Base-by-base conservation (phyloP, 1,140 invertebrate genomes). In the Dolichoris vasculosae region DNA sequence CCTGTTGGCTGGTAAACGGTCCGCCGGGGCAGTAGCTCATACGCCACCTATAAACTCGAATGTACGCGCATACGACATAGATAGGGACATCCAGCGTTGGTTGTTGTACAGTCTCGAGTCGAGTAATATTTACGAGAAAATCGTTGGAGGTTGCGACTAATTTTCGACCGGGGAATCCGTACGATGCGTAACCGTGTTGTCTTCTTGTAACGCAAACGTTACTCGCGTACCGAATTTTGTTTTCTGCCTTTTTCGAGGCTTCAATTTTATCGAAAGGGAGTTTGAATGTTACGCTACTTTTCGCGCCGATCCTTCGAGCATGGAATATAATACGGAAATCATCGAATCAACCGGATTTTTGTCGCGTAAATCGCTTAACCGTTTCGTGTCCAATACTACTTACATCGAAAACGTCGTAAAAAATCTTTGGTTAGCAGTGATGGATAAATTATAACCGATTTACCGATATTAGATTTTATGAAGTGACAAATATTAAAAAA, bases 1-100 rank as follows among this genome's bases (percentile, higher is more conserved):
- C 71, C 51, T 77, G 71, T 76, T 59, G n/a, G 71, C 46, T 11
- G 38, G 11, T 82, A 73, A 82, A 73, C 67, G 80, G 38, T 32
- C 46, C 40, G 11, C 64, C n/a, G 23, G 7, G 30, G 11, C n/a
- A 48, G 67, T 75, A 48, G 67, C 32, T 55, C 69, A 75, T 63
- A 75, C 46, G 67, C 81, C 59, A 80, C 55, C 26, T 81, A 48
- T 51, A 30, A 26, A 79, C 43, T 32, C n/a, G 55, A 17, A 48
- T 48, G 32, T 64, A 26, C n/a, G 63, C 63, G 32, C 40, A 69
- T 30, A 17, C 35, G 67, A 69, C 63, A 11, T 13, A 63, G 30
- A 38, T n/a, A 30, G 32, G 35, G 26, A 69, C 63, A 48, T 81
- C 15, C 63, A 38, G 2, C 13, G n/a, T n/a, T 79, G 77, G 55